Base-by-base conservation (phyloP, 2,888 invertebrate species). In the Thera obeliscata region DNA sequence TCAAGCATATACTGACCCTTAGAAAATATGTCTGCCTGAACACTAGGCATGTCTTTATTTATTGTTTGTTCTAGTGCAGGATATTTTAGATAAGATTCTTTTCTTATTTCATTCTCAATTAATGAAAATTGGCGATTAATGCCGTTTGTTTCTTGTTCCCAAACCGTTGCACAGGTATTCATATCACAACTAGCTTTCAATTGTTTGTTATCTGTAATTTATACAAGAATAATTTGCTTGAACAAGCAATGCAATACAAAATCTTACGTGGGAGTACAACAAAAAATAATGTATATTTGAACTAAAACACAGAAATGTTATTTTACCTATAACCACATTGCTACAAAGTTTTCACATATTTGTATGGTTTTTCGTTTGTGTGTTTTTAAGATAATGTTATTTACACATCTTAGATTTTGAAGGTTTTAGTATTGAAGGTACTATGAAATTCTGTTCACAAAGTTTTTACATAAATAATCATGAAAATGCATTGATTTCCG, bases 251-350 rank as follows among this genome's bases (percentile, higher is more conserved):
- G 3, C 64, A 38, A 55, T 22, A 55, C 67, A 48, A 50, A 58
- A 12, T 38, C 61, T 75, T 73, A 81, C 85, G 87, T 90, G 91
- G 90, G 88, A 91, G 90, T 87, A 89, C 89, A 89, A 87, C 83
- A 83, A 77, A 83, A 80, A 69, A 58, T 11, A 61, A 41, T 38
- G 7, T 43, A 56, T 33, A 49, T 48, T 61, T 50, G 2, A 54
- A 55, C 38, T 11, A 56, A 49, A 59, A 11, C 46, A 50, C 33
- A 6, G 11, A 11, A 43, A 48, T 61, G 9, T 61, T 61, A 22
- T 22, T 66, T 57, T 58, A 66, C 57, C 56, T 66, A 66, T 22
- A 22, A 22, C 46, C 22, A 50, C 1, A 36, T 33, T 43, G 2
- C 12, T 12, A 35, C n/a, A 41, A 33, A 7, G 8, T 41, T 50